phyloP scores from a whole-genome alignment of 1,140 invertebrate species.

The Brachionus asplanchnoidis region DNA sequence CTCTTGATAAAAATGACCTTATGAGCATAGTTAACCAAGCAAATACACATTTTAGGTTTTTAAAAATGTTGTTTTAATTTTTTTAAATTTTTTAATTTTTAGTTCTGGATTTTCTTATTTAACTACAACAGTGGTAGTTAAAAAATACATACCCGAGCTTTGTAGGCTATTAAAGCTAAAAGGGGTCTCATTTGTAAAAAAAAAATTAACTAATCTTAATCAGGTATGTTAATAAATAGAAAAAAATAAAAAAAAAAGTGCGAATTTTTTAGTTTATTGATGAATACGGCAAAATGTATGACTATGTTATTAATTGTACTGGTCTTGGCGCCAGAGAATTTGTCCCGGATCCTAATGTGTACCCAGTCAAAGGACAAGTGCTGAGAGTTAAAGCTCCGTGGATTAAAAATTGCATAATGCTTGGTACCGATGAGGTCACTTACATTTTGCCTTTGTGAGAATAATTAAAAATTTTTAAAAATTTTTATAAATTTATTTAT shows the following conservation, averaged over 20 bases:
- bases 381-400: slow-evolving; percentile 63
- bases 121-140: not conserved
- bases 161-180: not conserved
- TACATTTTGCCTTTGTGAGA: slow-evolving; percentile 66
- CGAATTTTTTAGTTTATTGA: not conserved
- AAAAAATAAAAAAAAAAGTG: not conserved
- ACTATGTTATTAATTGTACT: slow-evolving; percentile 80
- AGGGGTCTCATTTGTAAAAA: not conserved
- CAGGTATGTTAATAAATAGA: not conserved
- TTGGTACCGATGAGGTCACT: slow-evolving; percentile 1
- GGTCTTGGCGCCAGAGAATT: slow-evolving; percentile 74
- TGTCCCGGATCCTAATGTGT: slow-evolving; percentile 70
- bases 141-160: slow-evolving; percentile 12
- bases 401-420: slow-evolving; percentile 18
- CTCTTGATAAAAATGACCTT: not conserved
- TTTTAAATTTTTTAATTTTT: not conserved
- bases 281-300: slow-evolving; percentile 59
- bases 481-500: not conserved
- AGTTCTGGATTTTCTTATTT: slow-evolving; percentile 20
- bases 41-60: not conserved
- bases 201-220: not conserved
- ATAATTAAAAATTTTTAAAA: not conserved
- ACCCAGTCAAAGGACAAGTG: slow-evolving; percentile 79
- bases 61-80: too few species aligned
- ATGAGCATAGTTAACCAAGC: not conserved